Evolutionary conservation across 1,140 invertebrate genomes (phyloP).

Genomic region (Trichogramma pretiosum): DNA sequence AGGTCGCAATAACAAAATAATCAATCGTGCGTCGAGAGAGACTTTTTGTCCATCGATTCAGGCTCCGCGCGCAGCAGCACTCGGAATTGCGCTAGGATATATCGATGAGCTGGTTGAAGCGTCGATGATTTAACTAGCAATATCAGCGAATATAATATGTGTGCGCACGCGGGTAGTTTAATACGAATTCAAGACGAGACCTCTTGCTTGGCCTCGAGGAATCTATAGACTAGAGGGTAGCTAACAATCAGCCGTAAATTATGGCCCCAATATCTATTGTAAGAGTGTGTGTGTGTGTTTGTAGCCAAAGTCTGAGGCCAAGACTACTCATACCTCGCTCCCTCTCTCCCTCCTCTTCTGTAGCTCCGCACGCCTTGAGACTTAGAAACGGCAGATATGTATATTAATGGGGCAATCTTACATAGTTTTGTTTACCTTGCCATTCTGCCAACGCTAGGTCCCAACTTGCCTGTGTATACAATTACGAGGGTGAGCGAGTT

Average conservation of each 20-base stretch:
- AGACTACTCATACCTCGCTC: constrained; percentile 39
- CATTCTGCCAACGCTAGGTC: constrained; percentile 29
- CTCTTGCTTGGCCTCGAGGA: constrained; percentile 34
- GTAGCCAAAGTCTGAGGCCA: constrained; percentile 43
- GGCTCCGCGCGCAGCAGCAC: too few species aligned
- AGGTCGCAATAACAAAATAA: too few species aligned
- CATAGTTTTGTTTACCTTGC: constrained; percentile 50
- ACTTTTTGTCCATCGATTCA: too few species aligned
- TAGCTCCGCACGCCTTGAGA: constrained; percentile 22
- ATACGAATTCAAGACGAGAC: constrained; percentile 41
- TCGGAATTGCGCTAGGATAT: too few species aligned
- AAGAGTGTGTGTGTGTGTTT: too few species aligned
- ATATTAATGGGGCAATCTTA: constrained; percentile 50
- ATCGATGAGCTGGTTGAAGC: too few species aligned
- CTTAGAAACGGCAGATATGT: constrained; percentile 45
- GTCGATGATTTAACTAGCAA: too few species aligned
- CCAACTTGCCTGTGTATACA: constrained; percentile 36
- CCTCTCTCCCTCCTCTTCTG: constrained; percentile 26
- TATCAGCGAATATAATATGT: too few species aligned
- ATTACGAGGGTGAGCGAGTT: too few species aligned
- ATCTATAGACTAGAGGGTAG: constrained; percentile 40
- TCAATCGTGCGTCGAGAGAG: too few species aligned
- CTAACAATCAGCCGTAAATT: constrained; percentile 49
- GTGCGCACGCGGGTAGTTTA: constrained; percentile 27
- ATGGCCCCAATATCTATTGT: constrained; percentile 50